Evolutionary conservation across 2,113 vertebrate genomes (phyloP), one percentile per base, ranked within the genome.

Genomic region (Murina feae): DNA sequence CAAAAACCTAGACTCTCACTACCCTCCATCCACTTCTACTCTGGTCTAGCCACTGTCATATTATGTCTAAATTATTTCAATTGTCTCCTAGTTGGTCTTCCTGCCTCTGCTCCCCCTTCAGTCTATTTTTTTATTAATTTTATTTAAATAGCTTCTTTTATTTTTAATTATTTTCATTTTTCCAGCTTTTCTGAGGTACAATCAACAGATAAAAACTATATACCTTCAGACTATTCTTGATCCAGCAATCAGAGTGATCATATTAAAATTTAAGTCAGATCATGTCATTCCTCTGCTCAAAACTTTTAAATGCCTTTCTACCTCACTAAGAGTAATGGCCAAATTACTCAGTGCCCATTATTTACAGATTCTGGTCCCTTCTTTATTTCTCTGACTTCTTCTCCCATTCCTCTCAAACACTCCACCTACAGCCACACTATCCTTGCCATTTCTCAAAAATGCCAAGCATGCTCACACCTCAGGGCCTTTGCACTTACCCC

Each of bases 251-350:
- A 88, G 11, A 72, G 21, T 66, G 47, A 91, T 51, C 28, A 71
- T 75, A 6, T 87, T 86, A 85, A 95, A 89, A 89, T 58, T n/a
- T 82, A 66, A 78, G 39, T 85, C 47, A 81, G 37, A 87, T 68
- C 12, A 47, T 21, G 47, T n/a, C 47, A 94, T 86, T 94, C 60
- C 30, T 76, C 68, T 72, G n/a, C 55, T 96, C 69, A 95, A 74
- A 92, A 68, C 9, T 30, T 7, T 92, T 83, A 74, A 68, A 87
- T 44, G n/a, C 55, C 42, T 72, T 84, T 10, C 55, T 82, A 82
- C 37, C 21, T 84, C 83, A 90, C 18, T 65, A 82, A 86, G 18
- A 80, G 9, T 44, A 89, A 76, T 25, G 91, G 68, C 21, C n/a
- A 86, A 51, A 78, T 51, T 86, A 39, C 32, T 89, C 68, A 42